A percentile compares a stretch with the other conserved stretches of the same genome.
These are phyloP conservation scores for Drosophila melanica DNA, from an alignment of 1,140 invertebrate genomes.

Conservation along the genomic window DNA sequence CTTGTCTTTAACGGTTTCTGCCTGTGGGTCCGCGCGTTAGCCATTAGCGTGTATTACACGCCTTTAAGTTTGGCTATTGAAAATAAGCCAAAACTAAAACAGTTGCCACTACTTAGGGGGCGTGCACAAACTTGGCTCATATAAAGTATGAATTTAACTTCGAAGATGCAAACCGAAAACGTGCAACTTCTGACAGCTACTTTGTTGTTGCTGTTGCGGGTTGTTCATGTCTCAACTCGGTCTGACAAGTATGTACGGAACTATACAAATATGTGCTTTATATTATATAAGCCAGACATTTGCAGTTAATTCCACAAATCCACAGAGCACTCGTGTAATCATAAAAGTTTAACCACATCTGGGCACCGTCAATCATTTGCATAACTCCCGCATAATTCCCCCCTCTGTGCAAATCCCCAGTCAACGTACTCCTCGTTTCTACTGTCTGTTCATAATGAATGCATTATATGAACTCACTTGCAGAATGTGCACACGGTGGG, in stretches of 20 bases:
- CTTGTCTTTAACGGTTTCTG: neutral
- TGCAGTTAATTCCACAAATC: constrained; percentile 56
- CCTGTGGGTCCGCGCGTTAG: neutral
- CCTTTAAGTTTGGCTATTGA: constrained; percentile 30
- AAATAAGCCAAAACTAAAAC: constrained; percentile 18
- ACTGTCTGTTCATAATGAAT: constrained; percentile 28
- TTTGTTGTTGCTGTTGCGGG: constrained; percentile 6
- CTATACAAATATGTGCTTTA: too few species aligned
- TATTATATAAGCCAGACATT: constrained; percentile 20
- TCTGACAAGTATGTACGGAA: neutral
- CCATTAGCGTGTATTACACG: constrained; percentile 31
- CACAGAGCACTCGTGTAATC: constrained; percentile 46
- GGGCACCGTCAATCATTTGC: constrained; percentile 36
- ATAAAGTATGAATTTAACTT: constrained; percentile 21
- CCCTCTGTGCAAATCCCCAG: neutral
- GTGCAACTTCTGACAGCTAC: constrained; percentile 40
- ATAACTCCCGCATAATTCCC: constrained; percentile 7
- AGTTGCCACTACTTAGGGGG: constrained; percentile 21
- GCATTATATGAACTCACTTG: constrained; percentile 22
- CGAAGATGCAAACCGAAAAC: constrained; percentile 11
- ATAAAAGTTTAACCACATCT: constrained; percentile 47
- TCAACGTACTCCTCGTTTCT: neutral
- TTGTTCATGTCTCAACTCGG: neutral
- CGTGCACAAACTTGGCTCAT: constrained; percentile 20
- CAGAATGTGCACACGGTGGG: constrained; percentile 5